Base-by-base conservation (phyloP, 2,888 invertebrate genomes). In the Aspidapion aeneum region DNA sequence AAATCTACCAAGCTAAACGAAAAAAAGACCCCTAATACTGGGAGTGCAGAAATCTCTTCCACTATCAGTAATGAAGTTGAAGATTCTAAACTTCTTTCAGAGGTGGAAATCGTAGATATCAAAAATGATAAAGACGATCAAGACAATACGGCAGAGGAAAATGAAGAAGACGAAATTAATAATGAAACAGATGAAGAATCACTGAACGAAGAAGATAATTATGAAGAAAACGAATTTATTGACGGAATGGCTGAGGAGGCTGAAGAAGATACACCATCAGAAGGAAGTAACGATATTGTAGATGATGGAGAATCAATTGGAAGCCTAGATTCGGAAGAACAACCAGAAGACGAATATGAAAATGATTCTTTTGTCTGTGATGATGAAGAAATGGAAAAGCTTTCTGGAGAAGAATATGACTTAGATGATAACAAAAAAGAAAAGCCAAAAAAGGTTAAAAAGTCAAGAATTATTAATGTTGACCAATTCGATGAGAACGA, bases 301-400 rank as follows among this genome's bases (percentile, higher is more conserved):
- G 78, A 77, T 67, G 72, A 74, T 62, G 79, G 80, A 17, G 80
- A 80, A 71, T 76, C 77, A 2, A 69, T 80, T 35, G 71, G 77
- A 55, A 73, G 70, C 58, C 70, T 72, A 0, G 74, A 73, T 59
- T 71, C 74, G 12, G 71, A 73, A 61, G 61, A 64, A 3, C 70
- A 69, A 20, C 58, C 65, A 18, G 72, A 72, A 52, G 74, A 75
- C 19, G 70, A 71, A 7, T 73, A 74, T 58, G 58, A 63, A 21
- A 56, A 73, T 51, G 75, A 74, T 67, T 76, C 77, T 0, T 78
- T 77, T 61, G 73, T 77, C 58, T 72, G 74, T 55, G 73, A 77
- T 63, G 74, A 74, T 2, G 75, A 73, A 50, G 60, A 63, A n/a
- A 18, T 21, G 5, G 75, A 74, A 61, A 62, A 78, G 20, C 68